Base-by-base conservation (phyloP, 2,113 vertebrate genomes). In the Chaetodon trifascialis region DNA sequence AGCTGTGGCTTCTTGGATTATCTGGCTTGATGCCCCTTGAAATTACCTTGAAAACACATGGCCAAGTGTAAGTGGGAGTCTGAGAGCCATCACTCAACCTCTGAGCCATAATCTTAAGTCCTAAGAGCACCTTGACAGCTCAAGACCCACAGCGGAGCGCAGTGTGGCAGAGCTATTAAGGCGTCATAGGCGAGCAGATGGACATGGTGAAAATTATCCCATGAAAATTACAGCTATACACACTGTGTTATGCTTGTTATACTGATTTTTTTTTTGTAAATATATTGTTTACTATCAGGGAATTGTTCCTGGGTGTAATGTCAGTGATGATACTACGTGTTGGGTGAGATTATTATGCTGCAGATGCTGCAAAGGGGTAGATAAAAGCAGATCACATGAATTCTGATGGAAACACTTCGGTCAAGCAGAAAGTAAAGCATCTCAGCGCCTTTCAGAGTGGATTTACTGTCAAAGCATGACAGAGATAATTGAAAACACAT, bases 81-180 rank as follows among this genome's bases (percentile, higher is more conserved):
- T 80, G 76, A 46, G 23, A 68, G 7, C 30, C 25, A 23, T 73
- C 23, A 34, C 15, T 89, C 69, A 85, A 73, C 60, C 56, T 46
- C 59, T 42, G 64, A 14, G 23, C 9, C 34, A 54, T 0, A 0
- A 55, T 70, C 14, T 72, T 42, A 36, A 16, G 10, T 54, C 9
- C 65, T 8, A 70, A 21, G 54, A 73, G 47, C 3, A 67, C 12
- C 14, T 36, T 55, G 55, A 49, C n/a, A 73, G 64, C 59, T 64
- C 11, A 44, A 54, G 44, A 60, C n/a, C 44, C 11, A 34, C 58
- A 36, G 15, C 0, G 1, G 40, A 21, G 38, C 19, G 47, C 23
- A 60, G 25, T 60, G 76, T 1, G 40, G 14, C 5, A 40, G n/a
- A 72, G 72, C 40, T 46, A 42, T 63, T 38, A 47, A 25, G 11